These are phyloP conservation scores for Proctacanthus coquilletti DNA, from an alignment of 1,140 invertebrate genomes.

Conservation along the genomic window DNA sequence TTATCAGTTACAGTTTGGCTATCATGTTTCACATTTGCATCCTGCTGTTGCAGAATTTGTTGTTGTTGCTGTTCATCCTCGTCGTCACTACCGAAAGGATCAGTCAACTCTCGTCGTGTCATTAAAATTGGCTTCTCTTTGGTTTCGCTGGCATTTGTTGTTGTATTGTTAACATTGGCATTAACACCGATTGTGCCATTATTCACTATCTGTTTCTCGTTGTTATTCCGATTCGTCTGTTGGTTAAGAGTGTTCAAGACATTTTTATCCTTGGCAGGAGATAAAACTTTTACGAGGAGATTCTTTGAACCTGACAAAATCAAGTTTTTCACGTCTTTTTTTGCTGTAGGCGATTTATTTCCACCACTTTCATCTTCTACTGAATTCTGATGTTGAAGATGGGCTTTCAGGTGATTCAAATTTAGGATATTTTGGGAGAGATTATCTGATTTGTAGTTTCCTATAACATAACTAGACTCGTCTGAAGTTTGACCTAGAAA, in stretches of 20 bases:
- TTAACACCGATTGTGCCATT: slow-evolving; percentile 9
- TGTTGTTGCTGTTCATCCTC: slow-evolving; percentile 48
- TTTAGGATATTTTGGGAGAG: slow-evolving; percentile 26
- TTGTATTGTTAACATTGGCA: slow-evolving; percentile 2
- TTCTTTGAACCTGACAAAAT: slow-evolving; percentile 58
- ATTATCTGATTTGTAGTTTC: slow-evolving; percentile 61
- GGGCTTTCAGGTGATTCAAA: slow-evolving; percentile 20
- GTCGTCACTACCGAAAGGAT: slow-evolving; percentile 83
- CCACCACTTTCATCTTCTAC: slow-evolving; percentile 15
- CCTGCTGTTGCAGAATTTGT: background rate
- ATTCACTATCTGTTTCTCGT: background rate
- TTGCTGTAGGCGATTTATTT: slow-evolving; percentile 26
- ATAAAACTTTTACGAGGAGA: slow-evolving; percentile 63
- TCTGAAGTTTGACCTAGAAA: slow-evolving; percentile 49
- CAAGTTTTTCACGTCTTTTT: slow-evolving; percentile 58
- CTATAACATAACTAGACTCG: slow-evolving; percentile 75
- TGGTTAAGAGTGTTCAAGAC: slow-evolving; percentile 12
- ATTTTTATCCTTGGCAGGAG: slow-evolving; percentile 54
- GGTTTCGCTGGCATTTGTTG: background rate
- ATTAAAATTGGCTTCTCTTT: slow-evolving; percentile 46
- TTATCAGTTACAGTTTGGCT: slow-evolving; percentile 7
- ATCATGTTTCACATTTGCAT: background rate
- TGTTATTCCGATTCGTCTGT: too few species aligned
- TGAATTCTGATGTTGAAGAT: slow-evolving; percentile 22
- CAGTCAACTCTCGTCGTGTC: slow-evolving; percentile 71